phyloP scores from a whole-genome alignment of 2,888 invertebrate species.

The Nomada hirtipes region DNA sequence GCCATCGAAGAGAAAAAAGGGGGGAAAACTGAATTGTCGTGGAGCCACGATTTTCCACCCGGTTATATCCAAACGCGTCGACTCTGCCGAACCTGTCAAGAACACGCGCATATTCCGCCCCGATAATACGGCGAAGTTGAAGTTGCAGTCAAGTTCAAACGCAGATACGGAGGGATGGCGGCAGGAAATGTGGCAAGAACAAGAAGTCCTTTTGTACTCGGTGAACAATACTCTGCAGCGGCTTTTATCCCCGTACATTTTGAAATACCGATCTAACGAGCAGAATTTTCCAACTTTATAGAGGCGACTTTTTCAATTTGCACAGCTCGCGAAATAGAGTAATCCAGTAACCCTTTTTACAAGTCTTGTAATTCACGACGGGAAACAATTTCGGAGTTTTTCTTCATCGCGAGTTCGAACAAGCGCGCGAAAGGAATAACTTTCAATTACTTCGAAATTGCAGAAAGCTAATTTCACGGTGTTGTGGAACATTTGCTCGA shows the following conservation, averaged over 20 bases:
- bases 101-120: not conserved
- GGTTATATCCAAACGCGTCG: not conserved
- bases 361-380: too few species aligned
- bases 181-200: slow-evolving; percentile 25
- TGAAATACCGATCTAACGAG: not conserved
- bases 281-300: too few species aligned
- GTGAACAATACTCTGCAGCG: slow-evolving; percentile 27
- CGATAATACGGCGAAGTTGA: slow-evolving; percentile 1
- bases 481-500: too few species aligned
- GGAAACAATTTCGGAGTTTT: too few species aligned
- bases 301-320: too few species aligned
- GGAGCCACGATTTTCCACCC: not conserved
- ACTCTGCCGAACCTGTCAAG: not conserved
- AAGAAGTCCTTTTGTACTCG: slow-evolving; percentile 26
- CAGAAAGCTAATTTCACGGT: too few species aligned
- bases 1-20: not conserved
- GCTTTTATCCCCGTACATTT: slow-evolving; percentile 9
- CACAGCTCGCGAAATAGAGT: too few species aligned
- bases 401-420: not conserved
- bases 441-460: not conserved
- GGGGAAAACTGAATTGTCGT: too few species aligned
- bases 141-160: slow-evolving; percentile 29
- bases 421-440: not conserved
- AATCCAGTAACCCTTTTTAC: too few species aligned
- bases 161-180: not conserved